Evolutionary conservation across 2,888 invertebrate genomes (phyloP), one percentile per base, ranked within the genome.

Genomic region (Drosophila atripex): DNA sequence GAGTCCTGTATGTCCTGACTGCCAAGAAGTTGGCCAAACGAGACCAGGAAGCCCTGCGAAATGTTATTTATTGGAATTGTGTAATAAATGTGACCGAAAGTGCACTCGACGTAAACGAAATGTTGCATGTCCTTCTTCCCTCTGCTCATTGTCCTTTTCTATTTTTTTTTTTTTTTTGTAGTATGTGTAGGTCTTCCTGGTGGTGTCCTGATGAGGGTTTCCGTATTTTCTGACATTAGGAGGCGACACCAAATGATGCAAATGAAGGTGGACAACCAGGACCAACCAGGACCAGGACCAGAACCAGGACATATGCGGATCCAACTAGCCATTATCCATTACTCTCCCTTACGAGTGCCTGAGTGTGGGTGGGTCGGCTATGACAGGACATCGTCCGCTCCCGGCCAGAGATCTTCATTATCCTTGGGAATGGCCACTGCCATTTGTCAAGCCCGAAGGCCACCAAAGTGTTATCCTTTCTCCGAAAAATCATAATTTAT

Each of bases 1-100:
- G 35, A 5, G 35, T 30, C 25, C 43, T 45, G 18, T n/a, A 16
- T 43, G 38, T 28, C 32, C 45, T 18, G 39, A n/a, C 39, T 46
- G 47, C 47, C 21, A 57, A 55, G 56, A 35, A 39, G 38, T 21
- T 39, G 46, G 56, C 57, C 55, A 60, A 65, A 39, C 58, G 60
- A 43, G 23, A 41, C 39, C 69, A 72, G 75, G 78, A 71, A 76
- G 69, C 64, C 71, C 68, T 59, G 68, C 60, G 58, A 80, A 76
- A 78, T 76, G 80, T 78, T 78, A 78, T 78, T 78, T 80, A 78
- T 78, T 80, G 80, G 80, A 78, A 78, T 80, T 80, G 78, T 80
- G 76, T 77, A 80, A 80, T 78, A 74, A 78, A 80, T 78, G 77
- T 78, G 71, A 74, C 76, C 80, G 64, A 80, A 78, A 78, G 78